Evolutionary conservation across 2,888 invertebrate species (phyloP).

Genomic region (Coecobrya sp.): DNA sequence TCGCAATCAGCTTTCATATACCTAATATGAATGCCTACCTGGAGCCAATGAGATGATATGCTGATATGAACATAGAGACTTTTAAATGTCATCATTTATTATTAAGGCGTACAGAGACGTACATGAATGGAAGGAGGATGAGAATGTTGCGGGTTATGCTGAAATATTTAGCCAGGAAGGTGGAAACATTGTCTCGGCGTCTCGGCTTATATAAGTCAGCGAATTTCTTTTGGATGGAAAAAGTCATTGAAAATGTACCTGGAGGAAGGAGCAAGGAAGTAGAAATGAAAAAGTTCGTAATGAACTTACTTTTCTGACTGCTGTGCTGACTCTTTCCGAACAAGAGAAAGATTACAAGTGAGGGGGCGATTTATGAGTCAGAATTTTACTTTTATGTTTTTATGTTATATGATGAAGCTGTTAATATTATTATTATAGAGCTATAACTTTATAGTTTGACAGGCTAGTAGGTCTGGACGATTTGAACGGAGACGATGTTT

Average conservation of each 20-base stretch:
- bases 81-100: slow-evolving; percentile 53
- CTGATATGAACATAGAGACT: not conserved
- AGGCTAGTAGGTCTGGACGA: not conserved
- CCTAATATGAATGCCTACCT: not conserved
- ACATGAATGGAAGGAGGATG: not conserved
- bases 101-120: too few species aligned
- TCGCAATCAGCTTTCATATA: not conserved
- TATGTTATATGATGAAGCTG: too few species aligned
- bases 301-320: not conserved
- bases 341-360: not conserved
- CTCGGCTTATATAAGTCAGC: not conserved
- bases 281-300: slow-evolving; percentile 54
- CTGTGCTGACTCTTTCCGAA: not conserved
- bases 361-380: slow-evolving; percentile 27
- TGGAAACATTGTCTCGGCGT: slow-evolving; percentile 11
- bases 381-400: slow-evolving; percentile 16
- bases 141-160: not conserved
- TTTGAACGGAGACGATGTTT: not conserved
- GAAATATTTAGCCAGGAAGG: not conserved
- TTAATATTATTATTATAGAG: not conserved
- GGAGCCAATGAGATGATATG: slow-evolving; percentile 20
- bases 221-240: not conserved
- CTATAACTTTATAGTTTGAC: not conserved
- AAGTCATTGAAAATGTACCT: not conserved
- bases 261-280: not conserved